Base-by-base conservation (phyloP, 2,888 invertebrate genomes). In the Odontomyia ornata region DNA sequence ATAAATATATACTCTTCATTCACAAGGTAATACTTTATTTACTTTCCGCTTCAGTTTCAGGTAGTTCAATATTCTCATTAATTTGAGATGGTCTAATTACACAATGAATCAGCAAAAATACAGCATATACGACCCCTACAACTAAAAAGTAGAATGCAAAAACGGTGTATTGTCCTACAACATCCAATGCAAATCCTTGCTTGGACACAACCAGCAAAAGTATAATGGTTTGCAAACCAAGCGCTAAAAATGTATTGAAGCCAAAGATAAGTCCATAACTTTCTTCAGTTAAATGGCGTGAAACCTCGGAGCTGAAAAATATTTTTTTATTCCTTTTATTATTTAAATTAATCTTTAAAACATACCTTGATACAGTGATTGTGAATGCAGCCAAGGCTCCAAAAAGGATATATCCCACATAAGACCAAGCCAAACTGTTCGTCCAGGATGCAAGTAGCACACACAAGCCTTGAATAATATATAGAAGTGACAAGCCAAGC, bases 201-300 rank as follows among this genome's bases (percentile, higher is more conserved):
- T 84, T 84, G 0, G 86, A 83, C 52, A 86, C 81, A 0, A 86
- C 84, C 5, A 83, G 80, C 13, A 86, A 69, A 15, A 96, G 97
- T 46, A 97, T 86, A 46, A 95, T 84, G 0, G 94, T 92, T 86
- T 97, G 96, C 0, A 96, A 85, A 0, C 90, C 84, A 2, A 97
- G 89, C 2, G 96, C 95, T 0, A 94, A 80, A 77, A 97, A 91
- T 0, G 94, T 96, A 86, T 96, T 97, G 80, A 96, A 89, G 3
- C 97, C 97, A 86, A 97, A 97, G 80, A 98, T 92, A 2, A 97
- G 88, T 0, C 95, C 97, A 85, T 94, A 96, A 85, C 95, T 95
- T 73, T 96, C 95, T 81, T 94, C 93, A 76, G 91, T 89, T 77
- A 97, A 89, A 79, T 91, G 89, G 79, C 93, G 91, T 0, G 97